Base-by-base conservation (phyloP, 1,140 invertebrate species). In the Drosophila santomea region DNA sequence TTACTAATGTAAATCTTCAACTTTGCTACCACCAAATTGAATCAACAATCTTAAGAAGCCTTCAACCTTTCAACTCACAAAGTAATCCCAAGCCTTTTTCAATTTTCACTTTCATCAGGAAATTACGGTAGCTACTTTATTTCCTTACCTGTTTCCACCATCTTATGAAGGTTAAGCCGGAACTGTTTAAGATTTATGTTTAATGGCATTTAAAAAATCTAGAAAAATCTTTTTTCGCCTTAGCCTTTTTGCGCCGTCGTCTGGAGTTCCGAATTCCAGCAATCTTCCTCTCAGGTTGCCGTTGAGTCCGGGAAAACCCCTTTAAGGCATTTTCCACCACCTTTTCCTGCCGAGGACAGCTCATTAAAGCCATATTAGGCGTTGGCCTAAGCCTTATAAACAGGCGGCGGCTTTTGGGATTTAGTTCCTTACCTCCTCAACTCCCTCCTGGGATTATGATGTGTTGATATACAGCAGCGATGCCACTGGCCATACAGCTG, bases 291-390 rank as follows among this genome's bases (percentile, higher is more conserved):
- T 6, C 15, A 0, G 43, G 8, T 7, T 11, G 10, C 20, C 25
- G 25, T 28, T 15, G 11, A 35, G 32, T 20, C 39, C 36, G 5
- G 35, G 10, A 20, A 20, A 20, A 67, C 64, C 64, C 51, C 50
- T 71, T 69, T 71, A 36, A 39, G 64, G 25, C 35, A 7, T 43
- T 35, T 38, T 5, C 28, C 36, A 25, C 20, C n/a, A 12, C 17
- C 62, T 23, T 14, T 14, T 17, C 36, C 50, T 11, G 41, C 45
- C 35, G 62, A 56, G 55, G 74, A 57, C 62, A 86, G 83, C 75
- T 79, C 83, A 86, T 86, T 88, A 86, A 79, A 83, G 83, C 57
- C 79, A 64, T 79, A 82, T 88, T 86, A 83, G 50, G 63, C 47
- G 58, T 39, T 10, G 59, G 44, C 35, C 38, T 73, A 73, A 67